Percentiles rank a stretch among this genome's conserved stretches.
These are phyloP conservation scores for Cataglyphis hispanica DNA, from an alignment of 1,140 invertebrate species.

Conservation along the genomic window DNA sequence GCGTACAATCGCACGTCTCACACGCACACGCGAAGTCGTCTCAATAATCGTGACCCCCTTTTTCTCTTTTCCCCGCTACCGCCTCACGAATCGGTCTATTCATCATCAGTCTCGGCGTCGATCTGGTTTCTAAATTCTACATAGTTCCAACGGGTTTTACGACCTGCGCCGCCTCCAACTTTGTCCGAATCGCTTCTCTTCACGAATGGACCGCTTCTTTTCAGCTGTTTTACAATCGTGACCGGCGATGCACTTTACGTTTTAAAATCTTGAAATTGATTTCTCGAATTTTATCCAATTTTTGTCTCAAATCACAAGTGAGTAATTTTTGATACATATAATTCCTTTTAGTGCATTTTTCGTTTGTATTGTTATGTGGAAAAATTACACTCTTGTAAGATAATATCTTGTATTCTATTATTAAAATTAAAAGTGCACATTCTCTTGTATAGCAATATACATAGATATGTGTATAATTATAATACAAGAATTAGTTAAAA, in stretches of 20 bases:
- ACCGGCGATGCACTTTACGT: slow-evolving; percentile 5
- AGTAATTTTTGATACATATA: neutral
- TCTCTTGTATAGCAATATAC: neutral
- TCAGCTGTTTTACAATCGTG: slow-evolving; percentile 28
- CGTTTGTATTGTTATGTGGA: neutral
- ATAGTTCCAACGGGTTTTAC: slow-evolving; percentile 57
- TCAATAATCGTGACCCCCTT: slow-evolving; percentile 63
- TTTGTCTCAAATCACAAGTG: slow-evolving; percentile 14
- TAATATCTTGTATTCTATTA: neutral
- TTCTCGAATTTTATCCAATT: neutral
- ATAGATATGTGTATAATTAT: neutral
- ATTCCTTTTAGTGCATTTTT: slow-evolving; percentile 8
- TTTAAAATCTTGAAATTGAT: slow-evolving; percentile 27
- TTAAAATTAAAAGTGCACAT: neutral
- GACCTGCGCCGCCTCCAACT: slow-evolving; percentile 42
- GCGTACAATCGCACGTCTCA: slow-evolving; percentile 62
- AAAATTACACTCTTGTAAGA: neutral
- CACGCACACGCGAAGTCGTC: slow-evolving; percentile 45
- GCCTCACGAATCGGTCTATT: slow-evolving; percentile 68
- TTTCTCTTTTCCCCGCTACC: neutral
- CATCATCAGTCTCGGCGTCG: slow-evolving; percentile 42
- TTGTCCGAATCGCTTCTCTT: slow-evolving; percentile 46
- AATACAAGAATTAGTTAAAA: neutral
- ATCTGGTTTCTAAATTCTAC: slow-evolving; percentile 62
- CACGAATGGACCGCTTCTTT: slow-evolving; percentile 31